Evolutionary conservation across 2,113 vertebrate species (phyloP).

Genomic region (Monarcha castaneiventris): DNA sequence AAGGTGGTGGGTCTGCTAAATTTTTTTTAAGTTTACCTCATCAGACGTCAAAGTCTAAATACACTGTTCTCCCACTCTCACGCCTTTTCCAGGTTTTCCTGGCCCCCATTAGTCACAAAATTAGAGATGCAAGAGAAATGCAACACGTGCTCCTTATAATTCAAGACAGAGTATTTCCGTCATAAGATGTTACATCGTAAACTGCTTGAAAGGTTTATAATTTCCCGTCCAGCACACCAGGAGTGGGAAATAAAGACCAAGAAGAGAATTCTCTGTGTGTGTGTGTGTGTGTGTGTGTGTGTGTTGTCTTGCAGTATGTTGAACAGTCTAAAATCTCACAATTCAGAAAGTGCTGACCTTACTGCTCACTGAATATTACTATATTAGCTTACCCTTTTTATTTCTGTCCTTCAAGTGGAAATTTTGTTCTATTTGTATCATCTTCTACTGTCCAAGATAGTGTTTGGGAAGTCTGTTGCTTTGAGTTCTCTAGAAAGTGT

Average conservation of each 20-base stretch:
- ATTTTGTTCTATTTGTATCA: neutral
- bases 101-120: neutral
- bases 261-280: neutral
- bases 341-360: neutral
- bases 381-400: neutral
- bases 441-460: neutral
- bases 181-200: neutral
- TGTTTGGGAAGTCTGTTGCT: neutral
- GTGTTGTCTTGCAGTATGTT: neutral
- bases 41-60: neutral
- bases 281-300: neutral
- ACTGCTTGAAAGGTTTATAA: neutral
- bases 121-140: neutral
- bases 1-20: neutral
- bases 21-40: neutral
- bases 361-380: neutral
- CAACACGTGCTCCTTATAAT: neutral
- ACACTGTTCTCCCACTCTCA: neutral
- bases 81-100: neutral
- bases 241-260: neutral
- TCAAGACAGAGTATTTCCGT: neutral
- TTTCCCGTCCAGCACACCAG: neutral
- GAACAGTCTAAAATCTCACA: neutral
- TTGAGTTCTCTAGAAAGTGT: neutral
- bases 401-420: neutral